A percentile compares a stretch with the other conserved stretches of the same genome.
Evolutionary conservation across 2,888 invertebrate genomes (phyloP).

Genomic region (Cryptus viduatorius): DNA sequence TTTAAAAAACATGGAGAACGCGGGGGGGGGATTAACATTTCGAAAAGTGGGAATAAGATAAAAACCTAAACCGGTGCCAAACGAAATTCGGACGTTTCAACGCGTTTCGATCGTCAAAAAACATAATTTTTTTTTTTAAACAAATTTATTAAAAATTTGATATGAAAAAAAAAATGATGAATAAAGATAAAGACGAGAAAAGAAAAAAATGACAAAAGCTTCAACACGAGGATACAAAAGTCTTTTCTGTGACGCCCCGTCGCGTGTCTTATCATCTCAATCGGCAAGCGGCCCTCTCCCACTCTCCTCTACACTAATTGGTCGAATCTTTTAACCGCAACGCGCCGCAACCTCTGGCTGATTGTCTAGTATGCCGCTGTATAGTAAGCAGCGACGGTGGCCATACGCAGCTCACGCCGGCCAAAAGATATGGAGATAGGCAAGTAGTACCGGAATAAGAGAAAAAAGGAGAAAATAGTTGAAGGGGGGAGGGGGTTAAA

Average conservation of each 20-base stretch:
- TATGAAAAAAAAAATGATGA: neutral
- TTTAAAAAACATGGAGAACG: conserved; percentile 16
- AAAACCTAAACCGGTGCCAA: neutral
- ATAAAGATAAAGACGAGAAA: neutral
- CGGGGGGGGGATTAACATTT: neutral
- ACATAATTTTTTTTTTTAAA: neutral
- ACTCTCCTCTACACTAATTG: conserved; percentile 79
- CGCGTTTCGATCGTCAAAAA: neutral
- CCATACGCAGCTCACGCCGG: conserved; percentile 54
- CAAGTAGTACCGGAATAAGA: conserved; percentile 28
- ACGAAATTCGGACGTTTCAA: neutral
- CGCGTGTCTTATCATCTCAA: conserved; percentile 78
- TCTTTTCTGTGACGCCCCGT: conserved; percentile 16
- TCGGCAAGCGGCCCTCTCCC: conserved; percentile 30
- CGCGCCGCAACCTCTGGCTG: neutral
- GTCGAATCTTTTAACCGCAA: conserved; percentile 78
- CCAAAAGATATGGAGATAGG: conserved; percentile 49
- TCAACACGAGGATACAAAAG: neutral
- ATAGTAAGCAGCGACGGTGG: conserved; percentile 1
- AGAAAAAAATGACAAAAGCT: conserved; percentile 36
- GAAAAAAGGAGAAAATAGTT: conserved; percentile 7
- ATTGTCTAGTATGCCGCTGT: conserved; percentile 19
- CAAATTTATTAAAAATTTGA: neutral
- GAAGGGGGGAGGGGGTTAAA: conserved; percentile 28
- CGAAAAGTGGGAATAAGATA: neutral